A percentile compares a stretch with the other conserved stretches of the same genome.
Conservation (phyloP, 2,113 vertebrate genomes). For the Corythoichthys haematopterus region DNA sequence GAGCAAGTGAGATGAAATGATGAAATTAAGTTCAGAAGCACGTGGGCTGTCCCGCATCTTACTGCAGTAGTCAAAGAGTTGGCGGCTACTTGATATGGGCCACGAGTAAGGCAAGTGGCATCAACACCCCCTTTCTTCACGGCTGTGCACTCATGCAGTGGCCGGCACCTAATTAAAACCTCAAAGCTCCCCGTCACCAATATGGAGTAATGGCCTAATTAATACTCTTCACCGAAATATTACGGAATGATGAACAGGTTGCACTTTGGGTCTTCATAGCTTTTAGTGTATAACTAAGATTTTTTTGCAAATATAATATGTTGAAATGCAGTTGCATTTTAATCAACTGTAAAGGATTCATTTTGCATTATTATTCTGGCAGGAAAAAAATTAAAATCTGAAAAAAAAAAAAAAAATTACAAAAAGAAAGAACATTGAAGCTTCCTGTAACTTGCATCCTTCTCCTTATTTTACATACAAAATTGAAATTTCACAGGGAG, state of each 20-base stretch:
- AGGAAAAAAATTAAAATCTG: background rate
- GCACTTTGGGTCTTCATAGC: constrained; percentile 58
- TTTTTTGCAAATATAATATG: background rate
- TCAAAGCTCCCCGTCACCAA: constrained; percentile 78
- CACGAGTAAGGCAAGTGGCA: constrained; percentile 62
- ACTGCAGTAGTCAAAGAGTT: constrained; percentile 59
- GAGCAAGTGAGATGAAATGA: constrained; percentile 53
- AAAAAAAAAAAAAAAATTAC: background rate
- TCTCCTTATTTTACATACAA: constrained; percentile 71
- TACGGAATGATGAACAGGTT: constrained; percentile 72
- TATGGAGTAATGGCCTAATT: constrained; percentile 78
- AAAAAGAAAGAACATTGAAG: constrained; percentile 20
- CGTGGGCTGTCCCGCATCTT: constrained; percentile 56
- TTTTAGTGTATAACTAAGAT: constrained; percentile 63
- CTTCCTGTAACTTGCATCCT: constrained; percentile 36
- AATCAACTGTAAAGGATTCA: constrained; percentile 2
- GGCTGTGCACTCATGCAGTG: constrained; percentile 75
- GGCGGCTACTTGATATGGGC: constrained; percentile 67
- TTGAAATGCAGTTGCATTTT: background rate
- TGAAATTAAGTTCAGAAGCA: constrained; percentile 58
- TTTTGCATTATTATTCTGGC: constrained; percentile 7
- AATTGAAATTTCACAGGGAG: constrained; percentile 80
- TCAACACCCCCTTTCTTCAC: constrained; percentile 58
- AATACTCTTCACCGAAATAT: constrained; percentile 72
- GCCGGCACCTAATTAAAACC: constrained; percentile 79